Evolutionary conservation across 2,888 invertebrate genomes (phyloP).

Genomic region (Brassicogethes aeneus): DNA sequence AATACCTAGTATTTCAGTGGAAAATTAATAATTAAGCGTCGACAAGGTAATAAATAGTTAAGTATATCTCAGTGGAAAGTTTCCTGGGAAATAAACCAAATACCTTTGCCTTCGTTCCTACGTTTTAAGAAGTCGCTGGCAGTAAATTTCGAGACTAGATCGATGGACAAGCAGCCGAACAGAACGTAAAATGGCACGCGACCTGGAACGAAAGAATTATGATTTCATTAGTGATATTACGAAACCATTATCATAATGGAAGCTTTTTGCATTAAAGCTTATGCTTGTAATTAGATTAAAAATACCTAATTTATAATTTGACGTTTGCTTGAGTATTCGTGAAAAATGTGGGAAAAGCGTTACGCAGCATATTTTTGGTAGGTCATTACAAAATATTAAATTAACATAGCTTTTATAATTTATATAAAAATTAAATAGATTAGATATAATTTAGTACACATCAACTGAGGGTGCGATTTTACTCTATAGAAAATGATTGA

Average conservation of each 20-base stretch:
- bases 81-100: background rate
- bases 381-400: too few relatives aligned
- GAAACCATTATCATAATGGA: slow-evolving; percentile 4
- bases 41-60: background rate
- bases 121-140: background rate
- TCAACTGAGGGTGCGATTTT: too few relatives aligned
- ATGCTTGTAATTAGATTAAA: background rate
- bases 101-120: background rate
- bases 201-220: slow-evolving; percentile 21
- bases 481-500: too few relatives aligned
- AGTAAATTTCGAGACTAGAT: background rate
- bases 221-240: slow-evolving; percentile 25
- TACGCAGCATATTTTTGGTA: too few relatives aligned
- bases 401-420: too few relatives aligned
- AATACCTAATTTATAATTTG: background rate
- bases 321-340: too few relatives aligned
- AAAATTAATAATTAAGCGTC: background rate
- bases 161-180: background rate
- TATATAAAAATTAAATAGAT: too few relatives aligned
- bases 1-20: too few relatives aligned
- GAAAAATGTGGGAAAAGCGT: too few relatives aligned
- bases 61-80: background rate
- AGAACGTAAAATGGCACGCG: slow-evolving; percentile 12
- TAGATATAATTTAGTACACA: too few relatives aligned
- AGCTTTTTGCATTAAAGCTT: background rate